Percentiles rank a stretch among this genome's conserved stretches.
phyloP scores from a whole-genome alignment of 2,113 vertebrate genomes.

The Cyanoramphus novaezelandiae region DNA sequence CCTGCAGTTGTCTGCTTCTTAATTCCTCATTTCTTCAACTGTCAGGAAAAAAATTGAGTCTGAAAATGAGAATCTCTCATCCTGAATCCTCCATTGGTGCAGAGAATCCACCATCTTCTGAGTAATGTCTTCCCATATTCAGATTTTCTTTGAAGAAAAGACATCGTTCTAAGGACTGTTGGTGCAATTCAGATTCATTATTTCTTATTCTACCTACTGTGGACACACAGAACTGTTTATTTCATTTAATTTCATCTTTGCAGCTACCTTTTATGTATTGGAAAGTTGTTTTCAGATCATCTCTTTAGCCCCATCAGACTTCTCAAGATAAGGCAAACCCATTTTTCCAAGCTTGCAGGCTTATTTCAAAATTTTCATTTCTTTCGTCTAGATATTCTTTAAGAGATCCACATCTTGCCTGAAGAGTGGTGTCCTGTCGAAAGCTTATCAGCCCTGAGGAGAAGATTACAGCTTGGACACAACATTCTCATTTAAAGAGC shows the following conservation, averaged over 20 bases:
- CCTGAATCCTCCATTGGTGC: neutral
- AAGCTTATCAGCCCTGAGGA: conserved; percentile 40
- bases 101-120: neutral
- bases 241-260: neutral
- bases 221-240: neutral
- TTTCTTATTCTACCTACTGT: neutral
- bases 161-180: neutral
- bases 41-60: neutral
- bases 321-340: conserved; percentile 38
- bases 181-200: neutral
- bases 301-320: conserved; percentile 13
- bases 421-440: conserved; percentile 5
- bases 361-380: conserved; percentile 52
- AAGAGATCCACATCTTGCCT: conserved; percentile 43
- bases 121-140: neutral
- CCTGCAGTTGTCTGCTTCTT: neutral
- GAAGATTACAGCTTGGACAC: conserved; percentile 41
- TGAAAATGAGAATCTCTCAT: neutral
- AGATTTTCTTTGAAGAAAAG: neutral
- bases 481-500: conserved; percentile 29
- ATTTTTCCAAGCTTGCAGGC: conserved; percentile 34
- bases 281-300: conserved; percentile 37
- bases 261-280: neutral
- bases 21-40: neutral
- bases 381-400: conserved; percentile 38